Base-by-base conservation (phyloP, 2,888 invertebrate genomes). In the Orthosia gothica region DNA sequence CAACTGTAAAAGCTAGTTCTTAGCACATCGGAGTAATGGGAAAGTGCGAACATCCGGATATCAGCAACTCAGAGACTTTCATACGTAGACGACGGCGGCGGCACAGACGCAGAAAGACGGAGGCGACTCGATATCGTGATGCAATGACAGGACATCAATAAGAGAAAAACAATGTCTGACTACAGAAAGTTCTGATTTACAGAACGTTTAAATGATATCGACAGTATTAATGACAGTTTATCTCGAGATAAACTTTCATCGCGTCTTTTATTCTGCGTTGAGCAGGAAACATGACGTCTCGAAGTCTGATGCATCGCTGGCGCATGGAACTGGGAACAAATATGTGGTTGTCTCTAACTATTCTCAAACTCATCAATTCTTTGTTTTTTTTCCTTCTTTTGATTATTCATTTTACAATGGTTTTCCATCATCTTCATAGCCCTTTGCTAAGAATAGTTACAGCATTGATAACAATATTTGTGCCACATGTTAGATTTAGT, bases 31-130 rank as follows among this genome's bases (percentile, higher is more conserved):
- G 15, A 80, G 65, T 68, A 61, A 45, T 65, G 62, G 70, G 69
- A 73, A 74, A 81, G 62, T 73, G 68, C 63, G 59, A 72, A 74
- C 74, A 74, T 77, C 74, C 67, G 74, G 62, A 68, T 72, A 72
- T 65, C 55, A 54, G 54, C 12, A 12, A 65, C 65, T 76, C 47
- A 49, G 49, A 9, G 18, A 65, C 68, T 76, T 83, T 70, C 69
- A 65, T 58, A 70, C 57, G 49, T 40, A 40, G 40, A 62, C 59
- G 12, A 45, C 63, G 7, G 7, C 40, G 40, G 9, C 40, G 40
- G 40, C 40, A 40, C 18, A 12, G n/a, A n/a, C n/a, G n/a, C n/a
- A n/a, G n/a, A n/a, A n/a, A n/a, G n/a, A n/a, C n/a, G n/a, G n/a
- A n/a, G 23, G 23, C 16, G 40, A 61, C 57, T 23, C 61, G 54